Evolutionary conservation across 2,888 invertebrate genomes (phyloP).

Genomic region (Nysson spinosus): DNA sequence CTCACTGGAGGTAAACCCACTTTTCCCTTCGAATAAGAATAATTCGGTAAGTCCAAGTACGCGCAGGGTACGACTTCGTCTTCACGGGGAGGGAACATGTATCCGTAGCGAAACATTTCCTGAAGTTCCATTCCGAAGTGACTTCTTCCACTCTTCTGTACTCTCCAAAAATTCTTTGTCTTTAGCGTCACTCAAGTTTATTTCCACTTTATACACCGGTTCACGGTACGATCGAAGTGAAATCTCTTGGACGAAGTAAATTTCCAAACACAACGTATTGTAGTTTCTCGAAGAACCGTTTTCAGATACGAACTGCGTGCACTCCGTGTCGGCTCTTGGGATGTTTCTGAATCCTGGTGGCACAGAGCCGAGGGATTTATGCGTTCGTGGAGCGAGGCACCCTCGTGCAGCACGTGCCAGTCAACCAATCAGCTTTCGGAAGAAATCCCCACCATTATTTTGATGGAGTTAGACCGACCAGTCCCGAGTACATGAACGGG

Average conservation of each 20-base stretch:
- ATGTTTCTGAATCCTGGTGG: conserved; percentile 67
- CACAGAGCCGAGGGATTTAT: conserved; percentile 69
- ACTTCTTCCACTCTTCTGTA: neutral
- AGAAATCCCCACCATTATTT: conserved; percentile 55
- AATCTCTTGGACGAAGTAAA: no score
- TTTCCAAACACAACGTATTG: neutral
- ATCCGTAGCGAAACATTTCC: conserved; percentile 76
- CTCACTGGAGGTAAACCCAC: conserved; percentile 68
- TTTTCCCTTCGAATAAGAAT: conserved; percentile 66
- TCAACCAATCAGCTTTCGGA: conserved; percentile 64
- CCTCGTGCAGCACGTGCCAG: conserved; percentile 75
- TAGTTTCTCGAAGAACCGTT: neutral
- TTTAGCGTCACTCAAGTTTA: conserved; percentile 35
- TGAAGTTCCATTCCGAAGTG: conserved; percentile 70
- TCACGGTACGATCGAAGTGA: neutral
- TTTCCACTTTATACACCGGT: conserved; percentile 31
- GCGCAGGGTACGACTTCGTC: conserved; percentile 67
- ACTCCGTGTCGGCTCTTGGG: conserved; percentile 55
- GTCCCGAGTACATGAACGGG: conserved; percentile 59
- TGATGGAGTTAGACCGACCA: conserved; percentile 16
- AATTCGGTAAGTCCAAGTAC: conserved; percentile 70
- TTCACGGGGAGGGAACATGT: conserved; percentile 71
- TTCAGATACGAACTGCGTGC: conserved; percentile 12
- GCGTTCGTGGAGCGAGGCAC: conserved; percentile 72
- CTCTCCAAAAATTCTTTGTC: neutral